phyloP scores from a whole-genome alignment of 92 coral and sea anemone species.

The Palythoa grandiflora region DNA sequence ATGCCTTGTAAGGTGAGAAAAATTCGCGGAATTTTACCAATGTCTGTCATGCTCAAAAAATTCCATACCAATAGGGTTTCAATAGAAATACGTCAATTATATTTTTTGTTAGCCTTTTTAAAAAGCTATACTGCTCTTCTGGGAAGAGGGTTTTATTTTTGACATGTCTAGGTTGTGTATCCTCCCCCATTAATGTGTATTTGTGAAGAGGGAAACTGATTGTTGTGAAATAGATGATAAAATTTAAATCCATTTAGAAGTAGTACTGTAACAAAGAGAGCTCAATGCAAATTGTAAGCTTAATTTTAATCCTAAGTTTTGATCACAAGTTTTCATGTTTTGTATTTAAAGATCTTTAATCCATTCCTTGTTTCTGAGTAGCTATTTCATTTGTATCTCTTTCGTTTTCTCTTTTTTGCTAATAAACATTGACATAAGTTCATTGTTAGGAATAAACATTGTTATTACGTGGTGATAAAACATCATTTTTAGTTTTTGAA shows the following conservation, averaged over 20 bases:
- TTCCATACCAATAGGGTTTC: not conserved
- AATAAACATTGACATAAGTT: not conserved
- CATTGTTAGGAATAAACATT: no score
- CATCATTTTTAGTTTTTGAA: not conserved
- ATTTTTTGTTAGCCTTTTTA: not conserved
- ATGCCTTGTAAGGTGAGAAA: conserved; percentile 15
- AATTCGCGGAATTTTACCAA: conserved; percentile 28
- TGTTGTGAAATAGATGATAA: not conserved
- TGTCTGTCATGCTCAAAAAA: conserved; percentile 14
- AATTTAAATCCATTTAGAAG: not conserved
- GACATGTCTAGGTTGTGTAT: not conserved
- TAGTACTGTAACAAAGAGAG: not conserved
- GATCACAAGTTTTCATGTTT: not conserved
- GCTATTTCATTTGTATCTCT: not conserved
- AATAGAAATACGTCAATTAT: not conserved
- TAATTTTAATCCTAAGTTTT: not conserved
- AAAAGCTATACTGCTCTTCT: not conserved
- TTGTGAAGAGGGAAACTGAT: not conserved
- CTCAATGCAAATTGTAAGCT: not conserved
- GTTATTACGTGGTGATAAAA: not conserved
- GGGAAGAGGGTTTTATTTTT: not conserved
- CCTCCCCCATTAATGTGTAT: not conserved
- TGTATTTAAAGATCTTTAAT: not conserved
- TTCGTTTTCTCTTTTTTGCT: not conserved
- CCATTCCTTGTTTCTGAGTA: not conserved